Evolutionary conservation across 2,797 vertebrate genomes (phyloP).

Genomic region (Hyperoplus immaculatus): DNA sequence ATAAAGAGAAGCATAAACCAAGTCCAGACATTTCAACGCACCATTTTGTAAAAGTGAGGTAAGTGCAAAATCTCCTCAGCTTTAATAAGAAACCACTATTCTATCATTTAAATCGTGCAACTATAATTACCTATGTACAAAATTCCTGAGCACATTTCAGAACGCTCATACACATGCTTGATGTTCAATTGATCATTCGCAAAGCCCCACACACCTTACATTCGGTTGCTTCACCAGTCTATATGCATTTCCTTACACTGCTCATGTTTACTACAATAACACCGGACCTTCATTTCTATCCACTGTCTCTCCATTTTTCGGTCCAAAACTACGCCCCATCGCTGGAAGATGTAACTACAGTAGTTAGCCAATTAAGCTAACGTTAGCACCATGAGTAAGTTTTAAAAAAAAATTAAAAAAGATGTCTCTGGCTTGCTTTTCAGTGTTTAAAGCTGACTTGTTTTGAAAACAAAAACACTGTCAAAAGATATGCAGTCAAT

Average conservation of each 20-base stretch:
- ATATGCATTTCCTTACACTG: neutral
- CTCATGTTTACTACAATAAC: neutral
- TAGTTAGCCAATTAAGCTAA: no score
- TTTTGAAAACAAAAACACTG: neutral
- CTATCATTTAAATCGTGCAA: neutral
- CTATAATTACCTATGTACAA: neutral
- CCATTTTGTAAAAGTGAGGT: neutral
- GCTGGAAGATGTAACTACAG: neutral
- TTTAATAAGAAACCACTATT: neutral
- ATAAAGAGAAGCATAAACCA: neutral
- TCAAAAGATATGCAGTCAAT: neutral
- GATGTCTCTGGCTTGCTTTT: neutral
- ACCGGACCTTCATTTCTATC: neutral
- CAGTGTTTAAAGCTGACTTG: neutral
- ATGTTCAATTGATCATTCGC: neutral
- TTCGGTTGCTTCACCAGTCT: neutral
- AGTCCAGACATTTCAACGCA: constrained; percentile 3
- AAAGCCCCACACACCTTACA: neutral
- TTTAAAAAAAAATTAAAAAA: no score
- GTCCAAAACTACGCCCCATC: neutral
- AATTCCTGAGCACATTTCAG: neutral
- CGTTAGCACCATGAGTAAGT: no score
- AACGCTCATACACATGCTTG: neutral
- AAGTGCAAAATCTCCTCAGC: neutral
- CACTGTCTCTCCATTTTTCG: neutral